Percentiles rank a stretch among this genome's conserved stretches.
These are phyloP conservation scores for Idris sp. DNA, from an alignment of 1,140 invertebrate genomes.

Conservation along the genomic window DNA sequence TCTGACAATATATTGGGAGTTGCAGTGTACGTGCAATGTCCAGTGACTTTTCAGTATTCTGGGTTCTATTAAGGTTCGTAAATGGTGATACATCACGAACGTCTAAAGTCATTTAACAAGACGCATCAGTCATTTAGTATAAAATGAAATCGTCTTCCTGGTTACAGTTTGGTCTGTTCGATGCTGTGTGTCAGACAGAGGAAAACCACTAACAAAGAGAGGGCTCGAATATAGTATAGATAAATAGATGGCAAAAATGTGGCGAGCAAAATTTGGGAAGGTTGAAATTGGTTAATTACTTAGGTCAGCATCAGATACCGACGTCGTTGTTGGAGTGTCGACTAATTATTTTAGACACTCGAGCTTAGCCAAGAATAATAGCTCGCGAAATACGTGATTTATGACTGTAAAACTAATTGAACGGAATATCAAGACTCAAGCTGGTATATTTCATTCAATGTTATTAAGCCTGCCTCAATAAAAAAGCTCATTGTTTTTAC, in stretches of 20 bases:
- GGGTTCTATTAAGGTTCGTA: constrained; percentile 43
- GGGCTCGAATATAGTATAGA: constrained; percentile 24
- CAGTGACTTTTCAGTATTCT: constrained; percentile 53
- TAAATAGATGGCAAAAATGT: constrained; percentile 46
- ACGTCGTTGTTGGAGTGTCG: constrained; percentile 46
- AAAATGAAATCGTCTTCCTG: constrained; percentile 72
- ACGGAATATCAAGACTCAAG: constrained; percentile 33
- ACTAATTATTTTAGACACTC: constrained; percentile 63
- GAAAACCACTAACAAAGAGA: constrained; percentile 14
- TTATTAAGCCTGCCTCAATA: constrained; percentile 24
- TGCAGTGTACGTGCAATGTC: constrained; percentile 14
- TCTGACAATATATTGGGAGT: constrained; percentile 35
- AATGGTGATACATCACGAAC: constrained; percentile 71
- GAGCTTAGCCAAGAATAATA: constrained; percentile 58
- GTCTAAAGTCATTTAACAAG: constrained; percentile 73
- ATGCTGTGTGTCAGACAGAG: constrained; percentile 7
- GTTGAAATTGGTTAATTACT: constrained; percentile 50
- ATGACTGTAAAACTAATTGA: constrained; percentile 43
- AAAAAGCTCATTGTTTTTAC: constrained; percentile 39
- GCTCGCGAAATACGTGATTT: constrained; percentile 54
- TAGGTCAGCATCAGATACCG: constrained; percentile 39
- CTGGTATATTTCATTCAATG: constrained; percentile 37
- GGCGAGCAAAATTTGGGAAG: constrained; percentile 22
- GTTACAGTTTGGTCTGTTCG: constrained; percentile 41
- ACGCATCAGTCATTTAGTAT: constrained; percentile 75